These are phyloP conservation scores for Hemicentrotus pulcherrimus DNA, from an alignment of 35 echinoderm and acorn worm genomes.

Conservation along the genomic window DNA sequence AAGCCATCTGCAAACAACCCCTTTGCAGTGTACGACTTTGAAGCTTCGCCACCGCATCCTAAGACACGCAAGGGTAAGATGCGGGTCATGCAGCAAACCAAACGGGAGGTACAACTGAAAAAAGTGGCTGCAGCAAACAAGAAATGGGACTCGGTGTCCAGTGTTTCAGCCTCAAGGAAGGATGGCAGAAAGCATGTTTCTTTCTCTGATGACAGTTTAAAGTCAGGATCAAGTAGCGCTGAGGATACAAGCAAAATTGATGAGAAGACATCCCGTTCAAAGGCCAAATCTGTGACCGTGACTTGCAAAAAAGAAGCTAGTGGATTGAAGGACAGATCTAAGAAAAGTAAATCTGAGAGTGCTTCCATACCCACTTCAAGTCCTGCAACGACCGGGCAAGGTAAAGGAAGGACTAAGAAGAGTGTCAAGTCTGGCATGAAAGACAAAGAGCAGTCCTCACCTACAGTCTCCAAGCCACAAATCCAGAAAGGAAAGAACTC, in stretches of 20 bases:
- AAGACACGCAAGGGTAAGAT: conserved; percentile 43
- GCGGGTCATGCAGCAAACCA: background rate
- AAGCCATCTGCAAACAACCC: conserved; percentile 40
- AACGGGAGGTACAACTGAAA: conserved; percentile 44
- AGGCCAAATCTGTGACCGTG: background rate
- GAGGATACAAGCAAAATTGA: conserved; percentile 40
- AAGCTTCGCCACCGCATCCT: conserved; percentile 46
- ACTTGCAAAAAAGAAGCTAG: background rate
- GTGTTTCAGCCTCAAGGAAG: background rate
- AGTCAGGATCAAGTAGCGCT: conserved; percentile 4
- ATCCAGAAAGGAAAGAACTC: background rate
- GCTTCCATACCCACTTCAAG: too few species aligned
- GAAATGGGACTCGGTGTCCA: conserved; percentile 56
- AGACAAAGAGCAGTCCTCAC: background rate
- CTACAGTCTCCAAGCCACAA: background rate
- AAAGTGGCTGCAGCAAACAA: conserved; percentile 76
- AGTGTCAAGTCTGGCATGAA: background rate
- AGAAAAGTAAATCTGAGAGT: too few species aligned
- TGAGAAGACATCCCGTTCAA: background rate
- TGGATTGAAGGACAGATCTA: background rate
- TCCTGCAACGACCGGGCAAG: too few species aligned
- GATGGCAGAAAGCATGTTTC: conserved; percentile 49
- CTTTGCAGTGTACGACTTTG: conserved; percentile 50
- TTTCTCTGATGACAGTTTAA: conserved; percentile 41
- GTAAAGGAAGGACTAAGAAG: too few species aligned